Percentiles rank a stretch among this genome's conserved stretches.
Conservation (phyloP, 2,113 vertebrate species). For the Sander vitreus region DNA sequence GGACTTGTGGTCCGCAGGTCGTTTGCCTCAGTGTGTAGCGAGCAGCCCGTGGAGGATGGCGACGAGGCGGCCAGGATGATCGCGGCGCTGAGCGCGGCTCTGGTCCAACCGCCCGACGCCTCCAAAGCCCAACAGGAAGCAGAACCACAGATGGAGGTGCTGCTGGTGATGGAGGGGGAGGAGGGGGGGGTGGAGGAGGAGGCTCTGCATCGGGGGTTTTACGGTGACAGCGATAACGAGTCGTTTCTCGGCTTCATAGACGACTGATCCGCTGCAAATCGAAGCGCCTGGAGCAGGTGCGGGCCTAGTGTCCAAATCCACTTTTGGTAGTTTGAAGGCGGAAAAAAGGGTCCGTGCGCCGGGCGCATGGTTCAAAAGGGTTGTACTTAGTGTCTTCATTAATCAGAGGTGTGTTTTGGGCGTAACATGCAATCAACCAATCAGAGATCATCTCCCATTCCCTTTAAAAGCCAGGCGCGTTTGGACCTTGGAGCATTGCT, state of each 20-base stretch:
- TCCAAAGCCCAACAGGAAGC: neutral
- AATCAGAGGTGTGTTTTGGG: too few species aligned
- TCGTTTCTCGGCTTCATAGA: conserved; percentile 88
- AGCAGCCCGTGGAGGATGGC: conserved; percentile 77
- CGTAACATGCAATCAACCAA: too few species aligned
- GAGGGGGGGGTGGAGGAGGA: neutral
- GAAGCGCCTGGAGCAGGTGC: too few species aligned
- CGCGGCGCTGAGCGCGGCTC: conserved; percentile 80
- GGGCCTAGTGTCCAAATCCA: too few species aligned
- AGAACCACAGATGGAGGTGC: neutral
- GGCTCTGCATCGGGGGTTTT: conserved; percentile 77
- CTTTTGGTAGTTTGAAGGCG: too few species aligned
- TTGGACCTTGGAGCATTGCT: too few species aligned
- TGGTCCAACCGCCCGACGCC: conserved; percentile 69
- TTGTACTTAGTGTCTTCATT: too few species aligned
- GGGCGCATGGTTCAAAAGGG: too few species aligned
- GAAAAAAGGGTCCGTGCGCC: too few species aligned
- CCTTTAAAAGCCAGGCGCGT: too few species aligned
- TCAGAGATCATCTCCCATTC: too few species aligned
- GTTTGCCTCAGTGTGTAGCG: conserved; percentile 84
- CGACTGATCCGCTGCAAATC: neutral
- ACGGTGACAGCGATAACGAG: conserved; percentile 86
- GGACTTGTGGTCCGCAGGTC: conserved; percentile 69
- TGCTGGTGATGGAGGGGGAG: conserved; percentile 22
- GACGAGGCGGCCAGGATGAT: conserved; percentile 85